These are phyloP conservation scores for Pangasius macronema DNA, from an alignment of 2,797 vertebrate genomes.

Conservation along the genomic window DNA sequence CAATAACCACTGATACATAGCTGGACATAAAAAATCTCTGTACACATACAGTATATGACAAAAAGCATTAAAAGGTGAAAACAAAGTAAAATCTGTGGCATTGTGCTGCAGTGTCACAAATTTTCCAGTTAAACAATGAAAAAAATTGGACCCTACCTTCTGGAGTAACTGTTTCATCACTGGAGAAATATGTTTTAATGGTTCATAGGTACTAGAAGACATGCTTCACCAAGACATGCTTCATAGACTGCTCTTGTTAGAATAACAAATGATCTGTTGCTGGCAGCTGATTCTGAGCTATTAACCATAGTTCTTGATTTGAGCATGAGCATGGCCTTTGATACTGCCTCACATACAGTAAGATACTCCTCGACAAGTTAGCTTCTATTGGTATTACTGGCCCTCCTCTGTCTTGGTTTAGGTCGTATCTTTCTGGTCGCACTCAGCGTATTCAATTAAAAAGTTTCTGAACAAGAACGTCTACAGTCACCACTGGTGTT, in stretches of 20 bases:
- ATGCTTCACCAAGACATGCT: not conserved
- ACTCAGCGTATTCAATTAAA: no score
- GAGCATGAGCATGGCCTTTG: no score
- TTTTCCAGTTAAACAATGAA: not conserved
- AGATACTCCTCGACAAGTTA: no score
- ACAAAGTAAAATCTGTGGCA: not conserved
- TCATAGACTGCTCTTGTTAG: not conserved
- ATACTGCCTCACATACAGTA: no score
- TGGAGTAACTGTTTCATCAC: not conserved
- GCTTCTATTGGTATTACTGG: no score
- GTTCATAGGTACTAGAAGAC: not conserved
- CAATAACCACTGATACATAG: not conserved
- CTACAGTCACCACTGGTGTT: no score
- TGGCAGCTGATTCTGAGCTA: no score
- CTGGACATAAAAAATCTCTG: not conserved
- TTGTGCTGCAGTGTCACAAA: not conserved
- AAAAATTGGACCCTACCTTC: not conserved
- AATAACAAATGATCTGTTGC: no score
- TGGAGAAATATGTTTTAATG: not conserved
- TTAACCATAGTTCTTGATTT: no score
- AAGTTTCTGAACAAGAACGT: no score
- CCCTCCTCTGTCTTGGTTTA: no score
- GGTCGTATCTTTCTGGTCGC: no score
- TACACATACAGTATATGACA: not conserved
- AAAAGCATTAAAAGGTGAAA: not conserved